Conservation (phyloP, 1,140 invertebrate genomes). For the Kradibia gibbosae region DNA sequence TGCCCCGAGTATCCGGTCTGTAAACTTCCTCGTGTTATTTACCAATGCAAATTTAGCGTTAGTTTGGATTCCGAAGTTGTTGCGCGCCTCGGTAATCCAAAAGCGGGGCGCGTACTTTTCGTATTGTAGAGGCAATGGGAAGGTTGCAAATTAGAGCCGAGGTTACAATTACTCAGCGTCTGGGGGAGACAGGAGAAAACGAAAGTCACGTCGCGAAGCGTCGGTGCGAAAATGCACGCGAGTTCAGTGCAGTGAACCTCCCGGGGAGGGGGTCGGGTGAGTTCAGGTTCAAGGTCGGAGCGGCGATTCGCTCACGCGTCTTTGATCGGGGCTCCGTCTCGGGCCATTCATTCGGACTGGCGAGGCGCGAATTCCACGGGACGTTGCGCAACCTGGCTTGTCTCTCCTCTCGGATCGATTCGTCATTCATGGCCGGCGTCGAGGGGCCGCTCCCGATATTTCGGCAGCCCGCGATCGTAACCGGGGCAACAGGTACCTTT, state of each 20-base stretch:
- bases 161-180: not conserved
- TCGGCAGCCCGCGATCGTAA: not conserved
- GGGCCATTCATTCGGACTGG: not conserved
- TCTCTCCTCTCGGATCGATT: not conserved
- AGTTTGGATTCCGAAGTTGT: too few species aligned
- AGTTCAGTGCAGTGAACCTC: not conserved
- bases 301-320: slow-evolving; percentile 3
- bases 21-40: too few species aligned
- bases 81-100: not conserved
- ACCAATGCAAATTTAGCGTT: too few species aligned
- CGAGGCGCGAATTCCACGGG: not conserved
- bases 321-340: not conserved
- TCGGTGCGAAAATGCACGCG: not conserved
- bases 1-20: too few species aligned
- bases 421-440: not conserved
- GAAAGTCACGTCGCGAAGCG: not conserved
- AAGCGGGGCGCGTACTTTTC: not conserved
- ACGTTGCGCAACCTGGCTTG: not conserved
- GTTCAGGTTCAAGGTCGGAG: slow-evolving; percentile 32
- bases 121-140: not conserved
- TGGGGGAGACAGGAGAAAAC: not conserved
- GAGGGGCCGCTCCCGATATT: not conserved
- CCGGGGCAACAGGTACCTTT: not conserved
- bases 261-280: too few species aligned
- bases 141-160: not conserved